Evolutionary conservation across 2,888 invertebrate genomes (phyloP).

Genomic region (Sipha maydis): DNA sequence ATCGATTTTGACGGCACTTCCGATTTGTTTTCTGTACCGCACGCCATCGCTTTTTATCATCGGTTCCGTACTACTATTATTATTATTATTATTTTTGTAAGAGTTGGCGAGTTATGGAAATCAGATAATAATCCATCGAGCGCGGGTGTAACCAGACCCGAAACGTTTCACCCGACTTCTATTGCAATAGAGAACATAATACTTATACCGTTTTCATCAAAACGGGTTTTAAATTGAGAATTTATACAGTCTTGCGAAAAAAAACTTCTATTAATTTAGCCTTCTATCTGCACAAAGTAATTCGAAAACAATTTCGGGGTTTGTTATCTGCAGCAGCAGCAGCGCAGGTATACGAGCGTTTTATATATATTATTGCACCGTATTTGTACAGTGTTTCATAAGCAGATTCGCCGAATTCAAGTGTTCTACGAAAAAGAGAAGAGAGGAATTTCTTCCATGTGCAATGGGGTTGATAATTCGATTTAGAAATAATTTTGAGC

Average conservation of each 20-base stretch:
- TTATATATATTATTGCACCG: slow-evolving; percentile 26
- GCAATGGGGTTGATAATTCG: slow-evolving; percentile 57
- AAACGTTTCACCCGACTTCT: neutral
- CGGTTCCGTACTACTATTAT: neutral
- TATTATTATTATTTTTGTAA: neutral
- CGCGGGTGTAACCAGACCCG: neutral
- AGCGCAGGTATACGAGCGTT: neutral
- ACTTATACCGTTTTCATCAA: neutral
- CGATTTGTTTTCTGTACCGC: slow-evolving; percentile 14
- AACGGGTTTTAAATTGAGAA: neutral
- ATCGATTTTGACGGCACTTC: slow-evolving; percentile 54
- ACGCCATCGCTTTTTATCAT: slow-evolving; percentile 1
- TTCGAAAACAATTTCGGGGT: slow-evolving; percentile 30
- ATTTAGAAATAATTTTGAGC: slow-evolving; percentile 58
- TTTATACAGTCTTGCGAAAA: neutral
- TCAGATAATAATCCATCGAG: neutral
- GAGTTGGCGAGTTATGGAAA: neutral
- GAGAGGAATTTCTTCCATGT: slow-evolving; percentile 43
- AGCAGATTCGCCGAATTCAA: slow-evolving; percentile 34
- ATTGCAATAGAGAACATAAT: neutral
- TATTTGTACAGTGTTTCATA: slow-evolving; percentile 32
- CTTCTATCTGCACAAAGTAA: neutral
- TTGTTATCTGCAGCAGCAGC: neutral
- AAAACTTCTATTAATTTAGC: neutral
- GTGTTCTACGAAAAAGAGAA: slow-evolving; percentile 54